Percentiles rank a stretch among this genome's conserved stretches.
These are phyloP conservation scores for Cantharis rustica DNA, from an alignment of 2,888 invertebrate genomes.

Conservation along the genomic window DNA sequence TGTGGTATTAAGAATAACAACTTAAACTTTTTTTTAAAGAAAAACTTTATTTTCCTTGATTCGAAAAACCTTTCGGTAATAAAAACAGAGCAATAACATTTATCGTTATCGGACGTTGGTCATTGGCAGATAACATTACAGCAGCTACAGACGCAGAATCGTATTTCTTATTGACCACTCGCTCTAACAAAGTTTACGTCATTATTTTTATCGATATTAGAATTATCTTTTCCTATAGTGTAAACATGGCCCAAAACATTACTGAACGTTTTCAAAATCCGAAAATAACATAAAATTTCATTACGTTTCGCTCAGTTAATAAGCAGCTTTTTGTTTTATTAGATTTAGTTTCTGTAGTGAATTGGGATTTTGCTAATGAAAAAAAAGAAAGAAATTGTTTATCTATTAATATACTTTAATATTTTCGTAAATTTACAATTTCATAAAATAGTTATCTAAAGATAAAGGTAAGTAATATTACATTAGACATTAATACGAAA, in stretches of 20 bases:
- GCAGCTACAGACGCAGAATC: constrained; percentile 22
- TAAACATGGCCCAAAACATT: constrained; percentile 25
- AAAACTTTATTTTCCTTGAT: not conserved
- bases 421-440: too few relatives aligned
- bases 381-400: too few relatives aligned
- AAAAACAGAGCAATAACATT: constrained; percentile 37
- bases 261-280: constrained; percentile 12
- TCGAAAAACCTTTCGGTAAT: constrained; percentile 24
- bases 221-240: constrained; percentile 25
- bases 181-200: constrained; percentile 19
- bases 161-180: constrained; percentile 31
- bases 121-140: constrained; percentile 36
- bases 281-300: constrained; percentile 28
- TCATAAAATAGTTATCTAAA: too few relatives aligned
- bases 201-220: constrained; percentile 31
- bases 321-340: not conserved
- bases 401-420: too few relatives aligned
- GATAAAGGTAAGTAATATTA: too few relatives aligned
- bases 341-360: too few relatives aligned
- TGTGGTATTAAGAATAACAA: not conserved
- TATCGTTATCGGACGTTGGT: constrained; percentile 35
- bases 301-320: constrained; percentile 2
- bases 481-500: too few relatives aligned
- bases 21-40: not conserved
- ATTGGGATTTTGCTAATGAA: too few relatives aligned